Base-by-base conservation (phyloP, 2,113 vertebrate species). In the Podarcis cretensis region DNA sequence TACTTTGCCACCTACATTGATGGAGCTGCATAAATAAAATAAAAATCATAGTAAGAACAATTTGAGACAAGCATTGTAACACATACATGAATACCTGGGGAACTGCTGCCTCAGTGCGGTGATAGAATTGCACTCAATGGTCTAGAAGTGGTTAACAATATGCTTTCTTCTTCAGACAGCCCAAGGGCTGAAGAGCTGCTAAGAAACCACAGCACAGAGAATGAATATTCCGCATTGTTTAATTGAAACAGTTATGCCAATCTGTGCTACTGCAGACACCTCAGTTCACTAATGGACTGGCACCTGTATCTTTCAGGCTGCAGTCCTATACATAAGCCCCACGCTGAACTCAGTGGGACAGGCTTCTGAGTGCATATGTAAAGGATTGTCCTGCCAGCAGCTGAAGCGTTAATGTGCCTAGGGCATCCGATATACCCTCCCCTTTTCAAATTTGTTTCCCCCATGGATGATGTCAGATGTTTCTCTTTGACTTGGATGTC, bases 361-460 rank as follows among this genome's bases (percentile, higher is more conserved):
- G 59, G 0, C 59, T n/a, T 71, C 69, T 71, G 69, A 71, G 30
- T 8, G 30, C 25, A 71, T 12, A n/a, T 63, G 59, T 63, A 63
- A 63, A 63, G 59, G 59, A 63, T 14, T 63, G 59, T 63, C 59
- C 59, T 63, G 59, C 18, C 59, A 8, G 16, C 73, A 10, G 68
- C 90, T 4, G 6, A 88, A 30, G 75, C 68, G 3, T 25, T 1
- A 86, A 20, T 59, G 9, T 77, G 90, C 71, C 8, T 40, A 23
- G 0, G 3, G 1, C 65, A 85, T n/a, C 14, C 30, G 77, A 77
- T 68, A 85, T 86, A 0, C 3, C 82, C 1, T 69, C 73, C 74
- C 86, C 89, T 90, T 84, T 89, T 40, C 80, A 83, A 81, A 76
- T 2, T 65, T 0, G 18, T 48, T 85, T 87, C 85, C 90, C 89